Evolutionary conservation across 2,113 vertebrate genomes (phyloP).

Genomic region (Suncus etruscus): DNA sequence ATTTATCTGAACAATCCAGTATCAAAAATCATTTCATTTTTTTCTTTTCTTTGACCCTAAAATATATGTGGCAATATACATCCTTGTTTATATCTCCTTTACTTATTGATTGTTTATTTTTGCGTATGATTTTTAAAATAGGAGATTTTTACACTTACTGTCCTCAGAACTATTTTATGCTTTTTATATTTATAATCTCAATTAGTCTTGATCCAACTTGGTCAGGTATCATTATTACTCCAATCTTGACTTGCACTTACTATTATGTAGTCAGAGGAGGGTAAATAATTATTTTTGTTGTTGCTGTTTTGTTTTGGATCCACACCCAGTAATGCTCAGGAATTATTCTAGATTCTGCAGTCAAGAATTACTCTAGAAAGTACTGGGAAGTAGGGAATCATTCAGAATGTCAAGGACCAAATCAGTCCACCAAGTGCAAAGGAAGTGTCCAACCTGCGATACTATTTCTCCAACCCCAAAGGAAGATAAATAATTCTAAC

Average conservation of each 20-base stretch:
- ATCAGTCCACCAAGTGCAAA: too few species aligned
- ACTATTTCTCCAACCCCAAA: too few species aligned
- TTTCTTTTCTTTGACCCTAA: not conserved
- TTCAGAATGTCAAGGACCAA: too few species aligned
- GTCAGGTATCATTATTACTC: not conserved
- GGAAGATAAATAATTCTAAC: not conserved
- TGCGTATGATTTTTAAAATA: not conserved
- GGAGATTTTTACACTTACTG: not conserved
- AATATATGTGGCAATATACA: not conserved
- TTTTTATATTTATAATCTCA: constrained; percentile 21
- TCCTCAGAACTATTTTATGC: not conserved
- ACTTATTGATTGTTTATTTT: not conserved
- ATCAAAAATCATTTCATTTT: not conserved
- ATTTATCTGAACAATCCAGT: not conserved
- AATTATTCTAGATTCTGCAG: too few species aligned
- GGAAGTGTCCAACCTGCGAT: too few species aligned
- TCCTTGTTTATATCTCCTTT: constrained; percentile 8
- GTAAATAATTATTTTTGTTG: too few species aligned
- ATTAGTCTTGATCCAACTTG: not conserved
- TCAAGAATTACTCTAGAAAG: too few species aligned
- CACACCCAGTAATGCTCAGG: too few species aligned
- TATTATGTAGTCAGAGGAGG: not conserved
- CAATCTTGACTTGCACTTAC: not conserved
- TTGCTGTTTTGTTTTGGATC: too few species aligned
- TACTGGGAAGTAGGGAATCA: too few species aligned